A percentile compares a stretch with the other conserved stretches of the same genome.
Evolutionary conservation across 2,888 invertebrate species (phyloP).

Genomic region (Hirtodrosophila confusa): DNA sequence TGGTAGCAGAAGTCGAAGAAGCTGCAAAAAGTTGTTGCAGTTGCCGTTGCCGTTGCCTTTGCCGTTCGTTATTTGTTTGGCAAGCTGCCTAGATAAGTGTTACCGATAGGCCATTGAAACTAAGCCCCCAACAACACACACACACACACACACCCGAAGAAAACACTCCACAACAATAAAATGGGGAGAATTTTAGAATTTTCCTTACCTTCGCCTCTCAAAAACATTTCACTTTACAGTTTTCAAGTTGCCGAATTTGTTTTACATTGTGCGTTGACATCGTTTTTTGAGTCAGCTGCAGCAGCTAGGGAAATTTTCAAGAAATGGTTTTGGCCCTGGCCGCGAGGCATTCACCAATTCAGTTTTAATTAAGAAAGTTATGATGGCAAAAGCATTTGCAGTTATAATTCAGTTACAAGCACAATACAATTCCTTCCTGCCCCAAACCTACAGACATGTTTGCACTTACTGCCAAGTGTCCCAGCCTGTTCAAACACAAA

Average conservation of each 20-base stretch:
- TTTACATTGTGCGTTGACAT: slow-evolving; percentile 57
- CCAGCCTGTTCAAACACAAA: slow-evolving; percentile 5
- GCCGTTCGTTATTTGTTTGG: slow-evolving; percentile 28
- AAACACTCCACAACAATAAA: slow-evolving; percentile 7
- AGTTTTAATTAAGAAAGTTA: slow-evolving; percentile 77
- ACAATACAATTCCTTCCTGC: slow-evolving; percentile 3
- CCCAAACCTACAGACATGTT: slow-evolving; percentile 20
- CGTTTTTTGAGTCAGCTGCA: slow-evolving; percentile 30
- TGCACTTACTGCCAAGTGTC: slow-evolving; percentile 7
- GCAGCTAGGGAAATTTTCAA: slow-evolving; percentile 20
- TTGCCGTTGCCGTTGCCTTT: slow-evolving; percentile 10
- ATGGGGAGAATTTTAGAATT: slow-evolving; percentile 3
- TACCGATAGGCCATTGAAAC: slow-evolving; percentile 53
- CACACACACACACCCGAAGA: slow-evolving; percentile 1
- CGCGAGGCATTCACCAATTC: slow-evolving; percentile 61
- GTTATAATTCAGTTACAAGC: slow-evolving; percentile 49
- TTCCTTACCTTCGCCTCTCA: slow-evolving; percentile 26
- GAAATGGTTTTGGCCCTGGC: slow-evolving; percentile 40
- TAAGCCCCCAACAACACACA: slow-evolving; percentile 11
- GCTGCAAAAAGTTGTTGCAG: slow-evolving; percentile 58
- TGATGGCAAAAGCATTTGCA: slow-evolving; percentile 47
- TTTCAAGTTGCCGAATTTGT: slow-evolving; percentile 40
- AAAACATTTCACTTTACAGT: slow-evolving; percentile 39
- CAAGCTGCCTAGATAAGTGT: slow-evolving; percentile 51
- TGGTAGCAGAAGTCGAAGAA: slow-evolving; percentile 21